Evolutionary conservation across 2,888 invertebrate species (phyloP), one percentile per base, ranked within the genome.

Genomic region (Trichopria drosophilae): DNA sequence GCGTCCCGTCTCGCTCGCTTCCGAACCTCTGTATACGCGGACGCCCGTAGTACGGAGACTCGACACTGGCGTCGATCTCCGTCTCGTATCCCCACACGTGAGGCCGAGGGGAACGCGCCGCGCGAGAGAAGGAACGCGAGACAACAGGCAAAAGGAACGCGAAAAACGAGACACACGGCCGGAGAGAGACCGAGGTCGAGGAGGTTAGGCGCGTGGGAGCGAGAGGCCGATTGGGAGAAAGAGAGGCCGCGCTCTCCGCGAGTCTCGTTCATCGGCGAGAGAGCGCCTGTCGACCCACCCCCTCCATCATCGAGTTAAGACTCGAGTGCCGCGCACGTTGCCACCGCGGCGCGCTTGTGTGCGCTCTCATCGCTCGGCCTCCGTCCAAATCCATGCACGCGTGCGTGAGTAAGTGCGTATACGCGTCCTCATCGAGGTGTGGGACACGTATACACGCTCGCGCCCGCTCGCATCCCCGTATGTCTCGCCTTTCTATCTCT

Each of bases 331-430:
- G 40, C 28, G 35, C 39, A 37, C 57, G 61, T 43, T 7, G 46
- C 56, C 59, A 59, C 60, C 57, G 60, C 63, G 56, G 62, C 57
- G 57, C 58, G 55, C 55, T 41, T 36, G 15, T 36, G 45, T 47
- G 55, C 56, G 53, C 55, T 43, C 53, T 48, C 55, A 55, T 45
- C 63, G 54, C 57, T 56, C 51, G 53, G 23, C 18, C 43, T 9
- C 12, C 22, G 24, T 5, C 42, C 26, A 6, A 32, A 16, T 28
- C 39, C 31, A 32, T 32, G 16, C 45, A n/a, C n/a, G n/a, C n/a
- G n/a, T n/a, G n/a, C n/a, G n/a, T n/a, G n/a, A n/a, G n/a, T n/a
- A n/a, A n/a, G n/a, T n/a, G n/a, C 40, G 29, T 19, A 9, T 7
- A 18, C 4, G 12, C 28, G n/a, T n/a, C n/a, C n/a, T n/a, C 23